Evolutionary conservation across 2,888 invertebrate species (phyloP).

Genomic region (Apamea crenata): DNA sequence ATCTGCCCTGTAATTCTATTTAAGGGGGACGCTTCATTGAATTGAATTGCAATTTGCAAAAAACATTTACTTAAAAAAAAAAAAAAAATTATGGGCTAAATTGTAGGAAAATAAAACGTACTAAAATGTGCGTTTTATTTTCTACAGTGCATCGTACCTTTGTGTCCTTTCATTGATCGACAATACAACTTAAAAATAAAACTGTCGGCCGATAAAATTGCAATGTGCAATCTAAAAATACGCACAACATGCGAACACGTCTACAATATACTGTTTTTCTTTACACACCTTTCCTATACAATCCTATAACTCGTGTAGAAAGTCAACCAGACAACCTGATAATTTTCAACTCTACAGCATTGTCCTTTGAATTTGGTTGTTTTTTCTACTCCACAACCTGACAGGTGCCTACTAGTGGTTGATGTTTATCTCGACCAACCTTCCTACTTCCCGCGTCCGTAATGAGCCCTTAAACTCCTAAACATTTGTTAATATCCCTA

Average conservation of each 20-base stretch:
- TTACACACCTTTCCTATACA: slow-evolving; percentile 31
- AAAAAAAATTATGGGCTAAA: too few species aligned
- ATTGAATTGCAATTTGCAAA: too few species aligned
- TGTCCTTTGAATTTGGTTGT: slow-evolving; percentile 40
- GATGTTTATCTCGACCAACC: slow-evolving; percentile 68
- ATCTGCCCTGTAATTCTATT: neutral
- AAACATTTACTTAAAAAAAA: too few species aligned
- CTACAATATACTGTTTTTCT: slow-evolving; percentile 9
- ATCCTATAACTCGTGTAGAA: slow-evolving; percentile 13
- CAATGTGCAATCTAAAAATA: slow-evolving; percentile 45
- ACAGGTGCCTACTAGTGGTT: slow-evolving; percentile 67
- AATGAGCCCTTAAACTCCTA: slow-evolving; percentile 82
- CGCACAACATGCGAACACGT: slow-evolving; percentile 7
- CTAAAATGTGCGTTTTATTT: too few species aligned
- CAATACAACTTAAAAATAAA: slow-evolving; percentile 11
- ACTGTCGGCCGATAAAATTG: slow-evolving; percentile 31
- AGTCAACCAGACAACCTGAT: slow-evolving; percentile 18
- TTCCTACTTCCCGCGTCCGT: slow-evolving; percentile 67
- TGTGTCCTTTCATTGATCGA: slow-evolving; percentile 18
- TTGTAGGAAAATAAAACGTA: too few species aligned
- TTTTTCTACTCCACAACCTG: slow-evolving; percentile 35
- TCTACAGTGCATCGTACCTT: too few species aligned
- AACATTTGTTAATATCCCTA: slow-evolving; percentile 84
- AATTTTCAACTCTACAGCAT: neutral
- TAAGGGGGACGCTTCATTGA: neutral